Percentiles rank a stretch among this genome's conserved stretches.
Evolutionary conservation across 2,113 vertebrate genomes (phyloP).

Genomic region (Phyllostomus discolor): DNA sequence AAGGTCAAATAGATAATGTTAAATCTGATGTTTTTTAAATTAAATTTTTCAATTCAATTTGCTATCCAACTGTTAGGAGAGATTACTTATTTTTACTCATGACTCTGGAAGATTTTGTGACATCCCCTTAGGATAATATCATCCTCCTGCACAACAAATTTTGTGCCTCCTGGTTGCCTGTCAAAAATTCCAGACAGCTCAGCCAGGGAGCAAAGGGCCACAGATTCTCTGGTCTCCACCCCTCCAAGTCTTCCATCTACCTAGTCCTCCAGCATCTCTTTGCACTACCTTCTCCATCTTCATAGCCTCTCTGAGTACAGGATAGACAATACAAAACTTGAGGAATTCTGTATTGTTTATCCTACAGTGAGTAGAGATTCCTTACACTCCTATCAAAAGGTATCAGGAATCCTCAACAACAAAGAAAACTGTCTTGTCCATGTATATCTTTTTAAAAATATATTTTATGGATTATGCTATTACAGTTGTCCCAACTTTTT

Average conservation of each 20-base stretch:
- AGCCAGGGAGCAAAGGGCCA: not conserved
- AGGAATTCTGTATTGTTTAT: not conserved
- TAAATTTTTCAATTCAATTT: not conserved
- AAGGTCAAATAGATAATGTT: not conserved
- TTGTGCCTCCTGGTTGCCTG: not conserved
- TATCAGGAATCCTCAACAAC: not conserved
- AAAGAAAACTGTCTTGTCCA: not conserved
- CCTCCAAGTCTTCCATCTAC: rapidly evolving
- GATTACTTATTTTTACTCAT: not conserved
- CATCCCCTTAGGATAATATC: not conserved
- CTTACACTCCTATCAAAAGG: not conserved
- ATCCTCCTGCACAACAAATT: not conserved
- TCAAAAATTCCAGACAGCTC: not conserved
- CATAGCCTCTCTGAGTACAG: not conserved
- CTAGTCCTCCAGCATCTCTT: not conserved
- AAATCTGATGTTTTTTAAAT: not conserved
- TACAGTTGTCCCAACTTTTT: too few relatives aligned
- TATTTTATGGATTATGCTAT: too few relatives aligned
- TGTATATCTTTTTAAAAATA: not conserved
- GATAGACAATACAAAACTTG: not conserved
- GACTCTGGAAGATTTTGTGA: not conserved
- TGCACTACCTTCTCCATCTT: too few relatives aligned
- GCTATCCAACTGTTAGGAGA: not conserved
- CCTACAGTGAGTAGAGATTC: not conserved
- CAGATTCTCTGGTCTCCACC: not conserved